Base-by-base conservation (phyloP, 2,113 vertebrate genomes). In the Arvicanthis niloticus region DNA sequence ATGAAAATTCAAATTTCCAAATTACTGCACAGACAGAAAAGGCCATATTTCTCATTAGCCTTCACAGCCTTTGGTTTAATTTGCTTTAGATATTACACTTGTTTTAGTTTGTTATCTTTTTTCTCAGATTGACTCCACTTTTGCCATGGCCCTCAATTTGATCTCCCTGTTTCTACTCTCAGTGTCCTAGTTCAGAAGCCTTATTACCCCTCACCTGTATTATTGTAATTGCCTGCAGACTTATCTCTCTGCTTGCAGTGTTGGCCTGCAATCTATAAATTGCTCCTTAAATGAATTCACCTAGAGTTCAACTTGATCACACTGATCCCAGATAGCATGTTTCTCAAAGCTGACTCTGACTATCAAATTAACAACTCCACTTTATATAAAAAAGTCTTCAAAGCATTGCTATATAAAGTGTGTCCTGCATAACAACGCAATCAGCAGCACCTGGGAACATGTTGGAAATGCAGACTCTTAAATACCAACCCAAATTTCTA, bases 1-100 rank as follows among this genome's bases (percentile, higher is more conserved):
- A 91, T 92, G 53, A 96, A 97, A 89, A 95, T 84, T 91, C 5
- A 29, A 78, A 86, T 86, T 95, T 96, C 53, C 26, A 95, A 97
- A 91, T 93, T 86, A 89, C 67, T 82, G 45, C 22, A 88, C 51
- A 53, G 91, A 93, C 45, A 86, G 65, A 68, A 93, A 89, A 92
- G 70, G 42, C 91, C 65, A 96, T 37, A 65, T 84, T 95, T 97
- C 80, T 86, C 90, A 91, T 94, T 91, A 94, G 53, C 88, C 96
- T 94, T 42, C 85, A 37, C 31, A 96, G 40, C 29, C 42, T 22
- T 93, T 26, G 1, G 48, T 93, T 92, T 48, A 89, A 94, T 95
- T 92, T 91, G n/a, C 91, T 91, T 88, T 94, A 48, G 75, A n/a
- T 80, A 53, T 81, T 93, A 95, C 75, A 85, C 40, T 29, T 68